These are phyloP conservation scores for Speoplatyrhinus poulsoni DNA, from an alignment of 2,113 vertebrate genomes.

Conservation along the genomic window DNA sequence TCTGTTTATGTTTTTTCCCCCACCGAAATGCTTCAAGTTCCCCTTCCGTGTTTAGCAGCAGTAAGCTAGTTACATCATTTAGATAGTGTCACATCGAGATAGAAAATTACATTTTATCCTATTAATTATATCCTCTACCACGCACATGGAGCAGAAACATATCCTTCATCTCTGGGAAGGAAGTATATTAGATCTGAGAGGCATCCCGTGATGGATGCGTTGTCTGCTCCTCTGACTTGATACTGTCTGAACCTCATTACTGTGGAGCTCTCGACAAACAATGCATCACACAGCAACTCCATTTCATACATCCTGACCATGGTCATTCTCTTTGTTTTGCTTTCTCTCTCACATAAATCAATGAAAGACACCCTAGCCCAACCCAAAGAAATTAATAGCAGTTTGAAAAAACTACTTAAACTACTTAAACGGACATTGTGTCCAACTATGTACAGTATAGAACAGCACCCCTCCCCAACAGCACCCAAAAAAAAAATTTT, in stretches of 20 bases:
- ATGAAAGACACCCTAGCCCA: slow-evolving; percentile 51
- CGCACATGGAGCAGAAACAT: slow-evolving; percentile 5
- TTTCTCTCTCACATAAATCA: slow-evolving; percentile 58
- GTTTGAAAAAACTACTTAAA: too few species aligned
- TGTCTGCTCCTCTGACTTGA: slow-evolving; percentile 57
- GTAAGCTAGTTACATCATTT: too few species aligned
- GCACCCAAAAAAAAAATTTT: too few species aligned
- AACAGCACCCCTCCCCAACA: too few species aligned
- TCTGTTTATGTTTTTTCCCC: too few species aligned
- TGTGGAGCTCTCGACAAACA: slow-evolving; percentile 63
- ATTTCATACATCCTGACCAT: slow-evolving; percentile 73
- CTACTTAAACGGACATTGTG: too few species aligned
- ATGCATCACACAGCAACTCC: slow-evolving; percentile 72
- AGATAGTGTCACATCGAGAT: too few species aligned
- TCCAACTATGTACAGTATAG: too few species aligned
- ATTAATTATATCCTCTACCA: not conserved
- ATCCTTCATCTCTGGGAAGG: slow-evolving; percentile 49
- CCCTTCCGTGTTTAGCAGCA: too few species aligned
- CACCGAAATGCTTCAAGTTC: too few species aligned
- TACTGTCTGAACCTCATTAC: slow-evolving; percentile 71
- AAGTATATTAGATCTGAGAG: slow-evolving; percentile 60
- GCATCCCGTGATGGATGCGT: slow-evolving; percentile 60
- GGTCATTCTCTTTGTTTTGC: slow-evolving; percentile 59
- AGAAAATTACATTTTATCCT: not conserved
- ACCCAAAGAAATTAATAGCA: slow-evolving; percentile 23